Base-by-base conservation (phyloP, 2,113 vertebrate genomes). In the Petroica traversi region DNA sequence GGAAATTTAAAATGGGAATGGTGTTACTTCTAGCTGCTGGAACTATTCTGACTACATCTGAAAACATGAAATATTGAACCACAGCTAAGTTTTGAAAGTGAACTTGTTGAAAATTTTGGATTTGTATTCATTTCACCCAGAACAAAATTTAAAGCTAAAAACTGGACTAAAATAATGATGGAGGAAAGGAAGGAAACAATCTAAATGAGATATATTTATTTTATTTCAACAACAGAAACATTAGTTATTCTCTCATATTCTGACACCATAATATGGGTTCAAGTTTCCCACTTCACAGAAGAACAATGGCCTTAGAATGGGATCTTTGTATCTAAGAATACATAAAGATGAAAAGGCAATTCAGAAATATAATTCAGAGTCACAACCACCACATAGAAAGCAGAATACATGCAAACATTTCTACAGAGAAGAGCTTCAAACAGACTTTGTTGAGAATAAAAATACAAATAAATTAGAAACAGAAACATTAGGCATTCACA, bases 401-500 rank as follows among this genome's bases (percentile, higher is more conserved):
- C 9, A 18, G 28, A 81, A 78, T 55, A 25, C n/a, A 61, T 49
- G 11, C 17, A 88, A 89, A 67, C 36, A 48, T 59, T 91, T 92
- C 34, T 19, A 64, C 43, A 92, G 29, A 77, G 43, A 89, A 86
- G 11, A 84, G 4, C 61, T 84, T 92, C 86, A 85, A 92, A 87
- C 14, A 80, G 46, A 36, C 76, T 71, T 75, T 57, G 8, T 26
- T 63, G 54, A 59, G 69, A 93, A 71, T 41, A 85, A 72, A 88
- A 95, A 58, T 64, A 89, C 24, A 89, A 76, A 74, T 12, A 76
- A 95, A 96, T 92, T 79, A 79, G 85, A 85, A 96, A 72, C 89
- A 95, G 92, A 78, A 87, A 69, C 55, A 73, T 55, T 41, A 59
- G 26, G 5, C 54, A 31, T 95, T 88, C 74, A 43, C 2, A 33